Percentiles rank a stretch among this genome's conserved stretches.
Conservation (phyloP, 1,140 invertebrate species). For the Calliphora vicina region DNA sequence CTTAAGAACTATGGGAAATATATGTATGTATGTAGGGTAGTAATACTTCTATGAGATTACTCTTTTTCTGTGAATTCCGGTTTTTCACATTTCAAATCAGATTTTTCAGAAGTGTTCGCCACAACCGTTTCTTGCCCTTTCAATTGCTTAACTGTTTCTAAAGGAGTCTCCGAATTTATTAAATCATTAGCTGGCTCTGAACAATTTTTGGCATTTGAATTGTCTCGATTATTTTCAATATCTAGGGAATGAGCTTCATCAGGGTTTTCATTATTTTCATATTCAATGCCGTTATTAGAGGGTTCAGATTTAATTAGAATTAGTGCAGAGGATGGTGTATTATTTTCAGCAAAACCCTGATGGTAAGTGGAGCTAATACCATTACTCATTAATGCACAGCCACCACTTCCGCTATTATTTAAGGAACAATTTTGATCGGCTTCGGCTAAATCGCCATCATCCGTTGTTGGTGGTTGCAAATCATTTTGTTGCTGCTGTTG, state of each 20-base stretch:
- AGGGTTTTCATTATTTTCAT: constrained; percentile 59
- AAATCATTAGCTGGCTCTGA: background rate
- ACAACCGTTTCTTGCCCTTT: background rate
- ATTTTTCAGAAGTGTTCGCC: background rate
- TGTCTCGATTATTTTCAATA: background rate
- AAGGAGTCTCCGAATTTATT: background rate
- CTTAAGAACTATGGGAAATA: background rate
- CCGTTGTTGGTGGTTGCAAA: background rate
- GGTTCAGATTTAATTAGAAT: background rate
- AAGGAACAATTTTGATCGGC: constrained; percentile 64
- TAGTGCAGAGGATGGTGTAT: background rate
- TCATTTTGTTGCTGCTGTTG: constrained; percentile 34
- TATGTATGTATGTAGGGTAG: no score
- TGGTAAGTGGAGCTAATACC: background rate
- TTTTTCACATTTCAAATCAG: constrained; percentile 25
- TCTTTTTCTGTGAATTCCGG: constrained; percentile 1
- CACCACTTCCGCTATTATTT: constrained; percentile 41
- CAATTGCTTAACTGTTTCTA: background rate
- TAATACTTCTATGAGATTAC: background rate
- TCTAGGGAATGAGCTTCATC: constrained; percentile 38
- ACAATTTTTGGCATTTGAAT: background rate
- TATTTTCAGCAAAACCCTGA: background rate
- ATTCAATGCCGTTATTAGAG: constrained; percentile 37
- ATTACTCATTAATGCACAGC: background rate
- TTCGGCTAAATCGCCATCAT: constrained; percentile 66